Base-by-base conservation (phyloP, 2,888 invertebrate genomes). In the Brachylomia viminalis region DNA sequence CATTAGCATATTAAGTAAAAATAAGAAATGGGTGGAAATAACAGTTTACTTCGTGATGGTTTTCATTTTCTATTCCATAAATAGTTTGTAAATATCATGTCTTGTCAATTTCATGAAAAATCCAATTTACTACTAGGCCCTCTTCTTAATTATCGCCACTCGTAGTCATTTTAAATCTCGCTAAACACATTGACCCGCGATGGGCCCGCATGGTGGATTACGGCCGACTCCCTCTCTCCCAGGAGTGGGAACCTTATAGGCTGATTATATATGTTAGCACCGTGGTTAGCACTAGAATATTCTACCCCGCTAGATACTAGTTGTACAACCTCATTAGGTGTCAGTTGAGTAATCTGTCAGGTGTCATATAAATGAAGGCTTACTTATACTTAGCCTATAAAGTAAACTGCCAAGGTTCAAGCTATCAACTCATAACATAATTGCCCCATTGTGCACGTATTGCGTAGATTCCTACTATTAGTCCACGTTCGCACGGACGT, bases 391-490 rank as follows among this genome's bases (percentile, higher is more conserved):
- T 52, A 82, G 49, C 72, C 47, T 68, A 52, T 85, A 77, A 85
- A 64, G 54, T 78, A 71, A 66, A 72, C 30, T 64, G 52, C 59
- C 87, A 85, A 85, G 85, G 87, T 79, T 77, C 58, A 62, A 71
- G 20, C 59, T 71, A 77, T 78, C 70, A 75, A 65, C 80, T 83
- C 71, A 75, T 77, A 77, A 77, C 73, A 77, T 85, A 87, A 86
- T 85, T 72, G 71, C 20, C 56, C 82, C 56, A 85, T 86, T 87
- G 87, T 85, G 75, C 33, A 54, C 23, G n/a, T 30, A 27, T 85
- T 86, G 72, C 69, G 61, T 66, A 23, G 61, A 72, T 65, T 69
- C 65, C 61, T 72, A 61, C 27, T 47, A 45, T 61, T n/a, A n/a
- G n/a, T n/a, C n/a, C n/a, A n/a, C n/a, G n/a, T n/a, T n/a, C n/a